Evolutionary conservation across 2,888 invertebrate species (phyloP).

Genomic region (Bedellia somnulentella): DNA sequence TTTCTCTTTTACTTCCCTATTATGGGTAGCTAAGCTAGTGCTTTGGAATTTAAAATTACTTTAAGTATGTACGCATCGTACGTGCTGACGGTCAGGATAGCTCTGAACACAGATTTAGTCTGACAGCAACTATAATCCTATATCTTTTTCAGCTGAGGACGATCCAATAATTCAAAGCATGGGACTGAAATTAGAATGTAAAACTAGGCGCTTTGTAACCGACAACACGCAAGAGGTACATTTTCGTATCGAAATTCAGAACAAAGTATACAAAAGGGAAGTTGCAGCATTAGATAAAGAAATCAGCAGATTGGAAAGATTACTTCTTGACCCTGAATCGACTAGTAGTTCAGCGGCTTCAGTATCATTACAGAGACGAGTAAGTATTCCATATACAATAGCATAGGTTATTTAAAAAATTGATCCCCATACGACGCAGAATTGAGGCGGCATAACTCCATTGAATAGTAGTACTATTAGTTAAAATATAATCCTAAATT

Average conservation of each 20-base stretch:
- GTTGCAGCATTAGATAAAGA: constrained; percentile 78
- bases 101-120: no score
- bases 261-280: constrained; percentile 83
- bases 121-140: background rate
- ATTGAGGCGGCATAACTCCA: no score
- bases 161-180: constrained; percentile 87
- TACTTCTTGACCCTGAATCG: constrained; percentile 66
- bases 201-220: constrained; percentile 80
- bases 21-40: no score
- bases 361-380: constrained; percentile 34
- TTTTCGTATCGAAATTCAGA: constrained; percentile 88
- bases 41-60: no score
- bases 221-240: constrained; percentile 82
- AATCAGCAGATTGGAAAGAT: constrained; percentile 72
- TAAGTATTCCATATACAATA: no score
- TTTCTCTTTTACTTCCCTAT: no score
- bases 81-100: no score
- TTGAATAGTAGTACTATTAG: no score
- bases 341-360: constrained; percentile 58
- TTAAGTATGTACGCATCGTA: no score
- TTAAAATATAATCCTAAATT: no score
- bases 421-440: no score
- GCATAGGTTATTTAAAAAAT: no score
- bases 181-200: constrained; percentile 85
- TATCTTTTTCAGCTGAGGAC: constrained; percentile 54